Evolutionary conservation across 2,888 invertebrate species (phyloP), one percentile per base, ranked within the genome.

Genomic region (Hyppa rectilinea): DNA sequence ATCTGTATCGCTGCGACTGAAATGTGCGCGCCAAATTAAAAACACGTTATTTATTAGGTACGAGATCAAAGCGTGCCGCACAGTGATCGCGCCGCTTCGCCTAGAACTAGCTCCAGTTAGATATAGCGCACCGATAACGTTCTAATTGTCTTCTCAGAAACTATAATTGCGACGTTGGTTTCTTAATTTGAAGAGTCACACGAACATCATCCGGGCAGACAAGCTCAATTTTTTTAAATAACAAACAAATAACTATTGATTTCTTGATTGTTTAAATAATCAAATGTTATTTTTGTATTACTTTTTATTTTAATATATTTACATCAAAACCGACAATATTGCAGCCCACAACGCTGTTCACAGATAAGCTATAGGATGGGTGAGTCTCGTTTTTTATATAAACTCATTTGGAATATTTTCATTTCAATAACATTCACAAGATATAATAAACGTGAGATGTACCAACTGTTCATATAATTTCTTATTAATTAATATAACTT

Each of bases 21-120:
- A 69, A 29, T 29, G n/a, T 58, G 58, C 29, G 36, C 38, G 74
- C 63, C 58, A 73, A 72, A 72, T 62, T 62, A 65, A 6, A 59
- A n/a, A 34, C 36, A 65, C n/a, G 67, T 66, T 23, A 66, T 14
- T n/a, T 6, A 34, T n/a, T 6, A 34, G 20, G 29, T 26, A 47
- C 34, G 63, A 65, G 60, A 75, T 75, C 60, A 75, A 68, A 75
- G 59, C n/a, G 20, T 12, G 29, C 40, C 20, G 45, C 55, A 29
- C 31, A 45, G 67, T 26, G 49, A 60, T 31, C 43, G 61, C 56
- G 60, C 55, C n/a, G 5, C 29, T 36, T 20, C 29, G 17, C 60
- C 49, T 38, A 56, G 9, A 50, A 38, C 62, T 73, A 43, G 43
- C 40, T 63, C 43, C 58, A 56, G 50, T 38, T 52, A 10, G 12